Evolutionary conservation across 2,113 vertebrate species (phyloP).

Genomic region (Micromys minutus): DNA sequence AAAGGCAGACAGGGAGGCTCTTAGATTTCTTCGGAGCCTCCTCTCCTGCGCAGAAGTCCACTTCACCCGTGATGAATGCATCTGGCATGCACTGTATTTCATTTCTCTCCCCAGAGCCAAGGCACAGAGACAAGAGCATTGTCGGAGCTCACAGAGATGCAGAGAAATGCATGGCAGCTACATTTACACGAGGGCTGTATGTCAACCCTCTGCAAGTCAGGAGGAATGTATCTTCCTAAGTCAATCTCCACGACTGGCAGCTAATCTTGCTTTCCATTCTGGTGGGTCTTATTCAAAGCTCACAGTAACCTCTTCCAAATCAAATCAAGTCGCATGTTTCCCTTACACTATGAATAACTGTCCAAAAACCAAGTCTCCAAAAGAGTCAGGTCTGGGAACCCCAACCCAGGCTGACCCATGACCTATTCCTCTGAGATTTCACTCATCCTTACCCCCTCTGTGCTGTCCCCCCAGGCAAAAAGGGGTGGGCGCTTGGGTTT

Average conservation of each 20-base stretch:
- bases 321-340: background rate
- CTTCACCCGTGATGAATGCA: background rate
- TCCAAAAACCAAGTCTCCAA: background rate
- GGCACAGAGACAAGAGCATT: conserved; percentile 53
- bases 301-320: background rate
- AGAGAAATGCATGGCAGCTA: conserved; percentile 19
- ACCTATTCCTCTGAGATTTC: background rate
- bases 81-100: background rate
- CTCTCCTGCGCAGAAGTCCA: background rate
- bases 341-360: background rate
- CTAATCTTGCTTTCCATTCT: background rate
- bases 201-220: conserved; percentile 60
- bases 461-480: background rate
- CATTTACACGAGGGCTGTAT: conserved; percentile 55
- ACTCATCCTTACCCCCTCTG: background rate
- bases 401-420: background rate
- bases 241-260: background rate
- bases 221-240: conserved; percentile 59
- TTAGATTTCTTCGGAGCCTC: background rate
- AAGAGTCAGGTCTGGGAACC: background rate
- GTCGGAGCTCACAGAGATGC: background rate
- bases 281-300: background rate
- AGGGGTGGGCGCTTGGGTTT: background rate
- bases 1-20: conserved; percentile 1
- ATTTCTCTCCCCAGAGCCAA: conserved; percentile 47